Evolutionary conservation across 2,113 vertebrate species (phyloP).

Genomic region (Glareola pratincola): DNA sequence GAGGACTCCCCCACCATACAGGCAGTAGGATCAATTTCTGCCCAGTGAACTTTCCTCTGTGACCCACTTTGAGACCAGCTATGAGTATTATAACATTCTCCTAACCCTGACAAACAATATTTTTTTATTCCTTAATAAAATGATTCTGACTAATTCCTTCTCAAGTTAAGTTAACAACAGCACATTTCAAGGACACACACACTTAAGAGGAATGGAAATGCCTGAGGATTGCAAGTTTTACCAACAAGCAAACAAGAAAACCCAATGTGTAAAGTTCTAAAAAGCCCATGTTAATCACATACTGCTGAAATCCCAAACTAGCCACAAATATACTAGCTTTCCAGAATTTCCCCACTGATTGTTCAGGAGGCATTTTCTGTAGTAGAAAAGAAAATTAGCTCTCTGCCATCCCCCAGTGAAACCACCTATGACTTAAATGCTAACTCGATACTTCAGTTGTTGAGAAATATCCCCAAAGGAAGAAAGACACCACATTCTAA

Average conservation of each 20-base stretch:
- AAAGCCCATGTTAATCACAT: background rate
- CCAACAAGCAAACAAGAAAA: background rate
- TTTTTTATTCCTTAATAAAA: background rate
- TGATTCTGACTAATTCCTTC: background rate
- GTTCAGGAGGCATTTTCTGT: background rate
- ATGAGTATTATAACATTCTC: background rate
- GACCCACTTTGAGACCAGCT: background rate
- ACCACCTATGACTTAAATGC: background rate
- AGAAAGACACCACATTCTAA: background rate
- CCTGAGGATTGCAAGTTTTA: background rate
- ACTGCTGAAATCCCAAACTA: background rate
- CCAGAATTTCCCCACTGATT: background rate
- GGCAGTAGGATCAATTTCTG: rapidly evolving
- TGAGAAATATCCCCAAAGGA: background rate
- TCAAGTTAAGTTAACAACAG: background rate
- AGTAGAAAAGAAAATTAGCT: background rate
- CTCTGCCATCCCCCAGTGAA: background rate
- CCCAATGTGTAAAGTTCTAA: background rate
- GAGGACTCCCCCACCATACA: background rate
- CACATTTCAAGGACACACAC: background rate
- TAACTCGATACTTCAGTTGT: background rate
- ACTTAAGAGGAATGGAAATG: background rate
- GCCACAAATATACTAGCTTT: background rate
- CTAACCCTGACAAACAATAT: background rate
- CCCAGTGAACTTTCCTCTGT: background rate